phyloP scores from a whole-genome alignment of 2,888 invertebrate genomes.

The Synergus umbraculus region DNA sequence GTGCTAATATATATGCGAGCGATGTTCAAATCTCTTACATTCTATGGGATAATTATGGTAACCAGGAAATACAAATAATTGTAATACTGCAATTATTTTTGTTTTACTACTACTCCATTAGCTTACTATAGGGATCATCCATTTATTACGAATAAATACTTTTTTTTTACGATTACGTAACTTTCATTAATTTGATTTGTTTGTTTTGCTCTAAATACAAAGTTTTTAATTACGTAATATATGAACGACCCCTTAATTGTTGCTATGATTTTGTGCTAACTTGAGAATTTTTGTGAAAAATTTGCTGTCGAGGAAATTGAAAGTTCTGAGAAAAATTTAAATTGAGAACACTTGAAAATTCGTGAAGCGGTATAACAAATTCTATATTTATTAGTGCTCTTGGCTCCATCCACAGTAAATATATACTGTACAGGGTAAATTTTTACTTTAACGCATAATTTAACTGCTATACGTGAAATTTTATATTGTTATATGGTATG shows the following conservation, averaged over 20 bases:
- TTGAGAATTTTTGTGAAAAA: background rate
- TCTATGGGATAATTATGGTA: background rate
- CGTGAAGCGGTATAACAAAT: slow-evolving; percentile 20
- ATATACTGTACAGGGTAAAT: slow-evolving; percentile 24
- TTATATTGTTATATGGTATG: background rate
- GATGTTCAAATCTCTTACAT: background rate
- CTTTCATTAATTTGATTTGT: no score
- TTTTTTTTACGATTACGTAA: no score
- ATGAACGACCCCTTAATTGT: background rate
- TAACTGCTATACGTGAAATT: slow-evolving; percentile 12
- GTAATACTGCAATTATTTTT: background rate
- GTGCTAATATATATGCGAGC: background rate
- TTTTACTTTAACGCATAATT: background rate
- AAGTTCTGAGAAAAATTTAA: background rate
- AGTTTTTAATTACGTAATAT: no score
- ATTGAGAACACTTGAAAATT: slow-evolving; percentile 19
- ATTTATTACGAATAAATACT: no score
- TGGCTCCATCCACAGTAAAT: slow-evolving; percentile 5
- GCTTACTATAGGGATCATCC: background rate
- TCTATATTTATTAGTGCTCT: slow-evolving; percentile 23
- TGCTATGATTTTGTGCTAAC: background rate
- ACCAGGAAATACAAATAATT: background rate
- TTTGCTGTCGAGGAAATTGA: background rate
- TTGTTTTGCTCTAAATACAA: no score
- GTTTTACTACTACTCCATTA: background rate